Percentiles rank a stretch among this genome's conserved stretches.
Conservation (phyloP, 2,888 invertebrate species). For the Mythimna ferrago region DNA sequence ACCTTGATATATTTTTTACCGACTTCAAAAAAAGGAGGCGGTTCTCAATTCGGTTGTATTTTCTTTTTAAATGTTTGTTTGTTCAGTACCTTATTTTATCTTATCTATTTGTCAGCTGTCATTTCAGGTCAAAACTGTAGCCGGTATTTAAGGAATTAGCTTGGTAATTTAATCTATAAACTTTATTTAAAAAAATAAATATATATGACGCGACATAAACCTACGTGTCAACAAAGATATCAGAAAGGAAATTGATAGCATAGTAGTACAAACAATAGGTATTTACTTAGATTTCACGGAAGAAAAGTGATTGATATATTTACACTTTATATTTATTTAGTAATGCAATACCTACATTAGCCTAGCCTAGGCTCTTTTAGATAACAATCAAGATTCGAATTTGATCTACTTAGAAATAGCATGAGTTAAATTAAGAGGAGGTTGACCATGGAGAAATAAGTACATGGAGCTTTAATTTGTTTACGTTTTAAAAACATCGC, state of each 20-base stretch:
- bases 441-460: background rate
- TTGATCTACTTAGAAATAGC: background rate
- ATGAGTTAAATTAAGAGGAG: background rate
- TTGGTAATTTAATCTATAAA: slow-evolving; percentile 9
- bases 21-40: background rate
- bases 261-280: slow-evolving; percentile 23
- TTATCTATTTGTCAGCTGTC: slow-evolving; percentile 10
- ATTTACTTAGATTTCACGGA: slow-evolving; percentile 32
- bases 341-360: slow-evolving; percentile 5
- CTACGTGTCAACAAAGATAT: slow-evolving; percentile 20
- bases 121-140: background rate
- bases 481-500: no score
- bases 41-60: no score
- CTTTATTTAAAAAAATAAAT: background rate
- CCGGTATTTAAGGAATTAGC: background rate
- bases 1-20: slow-evolving; percentile 5
- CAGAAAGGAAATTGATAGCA: slow-evolving; percentile 36
- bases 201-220: background rate
- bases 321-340: slow-evolving; percentile 13
- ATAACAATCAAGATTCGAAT: background rate
- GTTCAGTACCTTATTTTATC: slow-evolving; percentile 16
- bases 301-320: slow-evolving; percentile 25
- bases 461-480: background rate
- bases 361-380: background rate
- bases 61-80: no score